phyloP scores from a whole-genome alignment of 1,140 invertebrate species.

The Papilio xuthus region DNA sequence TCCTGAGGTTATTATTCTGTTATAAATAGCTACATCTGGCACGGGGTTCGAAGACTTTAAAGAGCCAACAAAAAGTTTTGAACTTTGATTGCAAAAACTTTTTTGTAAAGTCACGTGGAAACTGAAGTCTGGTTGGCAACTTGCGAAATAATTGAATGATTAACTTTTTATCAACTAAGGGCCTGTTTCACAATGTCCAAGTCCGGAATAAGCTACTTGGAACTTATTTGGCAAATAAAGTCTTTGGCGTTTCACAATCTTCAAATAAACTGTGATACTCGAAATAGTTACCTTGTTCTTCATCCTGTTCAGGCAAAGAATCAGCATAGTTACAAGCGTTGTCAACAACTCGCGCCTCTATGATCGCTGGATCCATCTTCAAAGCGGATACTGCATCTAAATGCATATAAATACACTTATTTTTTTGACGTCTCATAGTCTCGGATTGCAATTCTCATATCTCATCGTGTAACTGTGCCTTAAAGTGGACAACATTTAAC shows the following conservation, averaged over 20 bases:
- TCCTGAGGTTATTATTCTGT: not conserved
- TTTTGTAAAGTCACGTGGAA: not conserved
- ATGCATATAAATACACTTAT: not conserved
- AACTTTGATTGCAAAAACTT: constrained; percentile 7
- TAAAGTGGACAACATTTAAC: too few species aligned
- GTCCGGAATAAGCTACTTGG: too few species aligned
- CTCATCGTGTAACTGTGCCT: too few species aligned
- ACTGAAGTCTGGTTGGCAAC: not conserved
- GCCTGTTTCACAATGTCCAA: too few species aligned
- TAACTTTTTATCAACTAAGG: not conserved
- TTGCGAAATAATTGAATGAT: not conserved
- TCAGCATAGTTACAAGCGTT: not conserved
- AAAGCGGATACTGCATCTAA: constrained; percentile 61
- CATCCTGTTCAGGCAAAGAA: not conserved
- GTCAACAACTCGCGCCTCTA: constrained; percentile 61
- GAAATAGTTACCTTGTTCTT: not conserved
- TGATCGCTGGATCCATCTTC: constrained; percentile 62
- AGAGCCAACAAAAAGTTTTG: not conserved
- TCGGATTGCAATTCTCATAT: not conserved
- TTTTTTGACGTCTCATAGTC: not conserved
- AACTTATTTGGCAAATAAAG: too few species aligned
- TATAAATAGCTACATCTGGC: not conserved
- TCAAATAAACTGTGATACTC: too few species aligned
- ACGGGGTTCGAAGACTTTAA: constrained; percentile 1
- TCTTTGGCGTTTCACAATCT: too few species aligned